These are phyloP conservation scores for Petrocephalus schoutedeni DNA, from an alignment of 2,797 vertebrate genomes.

Conservation along the genomic window DNA sequence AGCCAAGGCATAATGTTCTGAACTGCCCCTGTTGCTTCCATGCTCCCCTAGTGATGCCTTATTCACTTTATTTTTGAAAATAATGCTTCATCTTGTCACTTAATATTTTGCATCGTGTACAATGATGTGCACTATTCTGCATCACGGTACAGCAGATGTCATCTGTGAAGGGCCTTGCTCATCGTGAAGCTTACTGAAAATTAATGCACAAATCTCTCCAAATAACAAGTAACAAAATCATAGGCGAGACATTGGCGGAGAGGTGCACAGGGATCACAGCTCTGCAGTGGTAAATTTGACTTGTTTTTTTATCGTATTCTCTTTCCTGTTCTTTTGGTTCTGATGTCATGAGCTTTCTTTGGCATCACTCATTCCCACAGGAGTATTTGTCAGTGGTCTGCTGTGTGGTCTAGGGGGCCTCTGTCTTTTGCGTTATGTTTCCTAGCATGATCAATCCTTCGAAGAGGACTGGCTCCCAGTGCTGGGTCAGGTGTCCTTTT, in stretches of 20 bases:
- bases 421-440: neutral
- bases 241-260: neutral
- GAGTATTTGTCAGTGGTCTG: neutral
- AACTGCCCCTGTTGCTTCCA: neutral
- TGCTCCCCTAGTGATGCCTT: neutral
- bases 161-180: slow-evolving; percentile 1
- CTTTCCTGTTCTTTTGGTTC: neutral
- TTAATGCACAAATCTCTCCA: neutral
- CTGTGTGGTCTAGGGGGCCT: neutral
- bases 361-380: neutral
- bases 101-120: neutral
- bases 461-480: neutral
- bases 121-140: neutral
- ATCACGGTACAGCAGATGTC: neutral
- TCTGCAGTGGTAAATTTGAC: neutral
- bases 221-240: neutral
- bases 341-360: neutral
- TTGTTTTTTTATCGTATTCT: neutral
- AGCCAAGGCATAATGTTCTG: slow-evolving; percentile 17
- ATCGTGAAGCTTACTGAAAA: neutral
- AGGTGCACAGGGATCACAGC: neutral
- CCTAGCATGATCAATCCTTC: neutral
- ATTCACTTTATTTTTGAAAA: neutral
- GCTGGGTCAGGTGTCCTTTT: neutral
- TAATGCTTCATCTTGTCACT: neutral